These are phyloP conservation scores for Oncorhynchus tshawytscha DNA, from an alignment of 2,113 vertebrate species.

Conservation along the genomic window DNA sequence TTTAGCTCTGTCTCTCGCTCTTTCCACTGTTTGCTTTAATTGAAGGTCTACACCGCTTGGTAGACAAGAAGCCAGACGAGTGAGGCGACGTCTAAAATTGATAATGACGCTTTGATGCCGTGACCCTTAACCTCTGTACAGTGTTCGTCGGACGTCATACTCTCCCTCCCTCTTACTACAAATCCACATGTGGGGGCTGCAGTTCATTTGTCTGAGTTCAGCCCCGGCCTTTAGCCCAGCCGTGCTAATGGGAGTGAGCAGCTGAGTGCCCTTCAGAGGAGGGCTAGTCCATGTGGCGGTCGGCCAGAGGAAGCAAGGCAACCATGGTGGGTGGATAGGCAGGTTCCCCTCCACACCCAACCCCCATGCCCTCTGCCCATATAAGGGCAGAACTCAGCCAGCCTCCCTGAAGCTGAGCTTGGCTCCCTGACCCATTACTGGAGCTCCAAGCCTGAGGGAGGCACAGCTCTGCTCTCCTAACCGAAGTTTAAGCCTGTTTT, in stretches of 20 bases:
- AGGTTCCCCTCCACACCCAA: conserved; percentile 18
- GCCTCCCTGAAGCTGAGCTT: background rate
- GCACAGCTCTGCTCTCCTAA: conserved; percentile 11
- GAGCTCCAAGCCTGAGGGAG: conserved; percentile 13
- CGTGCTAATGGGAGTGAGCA: background rate
- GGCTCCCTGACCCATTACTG: background rate
- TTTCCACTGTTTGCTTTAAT: no score
- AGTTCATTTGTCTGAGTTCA: background rate
- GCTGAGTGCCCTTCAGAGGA: background rate
- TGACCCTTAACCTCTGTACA: no score
- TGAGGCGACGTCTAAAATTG: background rate
- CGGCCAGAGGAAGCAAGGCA: conserved; percentile 19
- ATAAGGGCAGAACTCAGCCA: conserved; percentile 38
- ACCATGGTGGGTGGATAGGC: conserved; percentile 18
- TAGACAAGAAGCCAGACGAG: no score
- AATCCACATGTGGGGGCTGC: no score
- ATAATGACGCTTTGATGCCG: background rate
- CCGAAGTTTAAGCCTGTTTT: conserved; percentile 27
- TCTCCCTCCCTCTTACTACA: no score
- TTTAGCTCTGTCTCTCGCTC: background rate
- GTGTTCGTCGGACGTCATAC: no score
- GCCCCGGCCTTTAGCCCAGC: no score
- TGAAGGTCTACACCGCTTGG: no score
- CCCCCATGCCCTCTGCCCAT: conserved; percentile 16
- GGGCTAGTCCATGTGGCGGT: background rate